phyloP scores from a whole-genome alignment of 2,888 invertebrate species.

The Hydrotaea cyrtoneurina region DNA sequence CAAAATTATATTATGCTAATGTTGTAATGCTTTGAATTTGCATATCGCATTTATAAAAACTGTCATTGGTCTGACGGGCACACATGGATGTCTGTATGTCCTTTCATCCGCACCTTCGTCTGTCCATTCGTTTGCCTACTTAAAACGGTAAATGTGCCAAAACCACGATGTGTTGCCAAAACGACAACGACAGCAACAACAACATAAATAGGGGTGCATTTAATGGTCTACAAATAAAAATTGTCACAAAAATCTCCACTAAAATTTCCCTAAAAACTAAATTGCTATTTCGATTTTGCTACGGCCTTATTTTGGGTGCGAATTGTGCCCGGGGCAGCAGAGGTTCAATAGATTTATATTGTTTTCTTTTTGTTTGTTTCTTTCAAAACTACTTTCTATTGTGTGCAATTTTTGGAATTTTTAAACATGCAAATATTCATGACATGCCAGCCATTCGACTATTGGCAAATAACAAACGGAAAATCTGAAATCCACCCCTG shows the following conservation, averaged over 20 bases:
- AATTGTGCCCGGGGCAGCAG: too few relatives aligned
- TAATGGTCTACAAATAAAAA: constrained; percentile 12
- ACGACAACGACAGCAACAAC: too few relatives aligned
- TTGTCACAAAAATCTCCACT: constrained; percentile 10
- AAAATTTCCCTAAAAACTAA: constrained; percentile 47
- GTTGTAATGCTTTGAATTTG: constrained; percentile 75
- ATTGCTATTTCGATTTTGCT: constrained; percentile 68
- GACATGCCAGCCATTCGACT: background rate
- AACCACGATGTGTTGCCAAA: constrained; percentile 10
- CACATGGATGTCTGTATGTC: background rate
- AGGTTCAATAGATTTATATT: background rate
- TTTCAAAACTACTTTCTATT: background rate
- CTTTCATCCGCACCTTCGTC: background rate
- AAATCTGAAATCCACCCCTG: constrained; percentile 14
- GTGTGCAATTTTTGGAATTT: constrained; percentile 64
- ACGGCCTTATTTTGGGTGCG: background rate
- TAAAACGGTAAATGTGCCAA: background rate
- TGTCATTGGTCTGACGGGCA: constrained; percentile 41
- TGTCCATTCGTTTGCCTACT: background rate
- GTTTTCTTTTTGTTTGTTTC: background rate
- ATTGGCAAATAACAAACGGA: too few relatives aligned
- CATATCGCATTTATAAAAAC: constrained; percentile 71
- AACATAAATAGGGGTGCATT: constrained; percentile 31
- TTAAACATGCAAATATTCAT: constrained; percentile 75
- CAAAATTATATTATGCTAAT: constrained; percentile 73